Conservation (phyloP, 2,888 invertebrate species). For the Eristalis intricaria region DNA sequence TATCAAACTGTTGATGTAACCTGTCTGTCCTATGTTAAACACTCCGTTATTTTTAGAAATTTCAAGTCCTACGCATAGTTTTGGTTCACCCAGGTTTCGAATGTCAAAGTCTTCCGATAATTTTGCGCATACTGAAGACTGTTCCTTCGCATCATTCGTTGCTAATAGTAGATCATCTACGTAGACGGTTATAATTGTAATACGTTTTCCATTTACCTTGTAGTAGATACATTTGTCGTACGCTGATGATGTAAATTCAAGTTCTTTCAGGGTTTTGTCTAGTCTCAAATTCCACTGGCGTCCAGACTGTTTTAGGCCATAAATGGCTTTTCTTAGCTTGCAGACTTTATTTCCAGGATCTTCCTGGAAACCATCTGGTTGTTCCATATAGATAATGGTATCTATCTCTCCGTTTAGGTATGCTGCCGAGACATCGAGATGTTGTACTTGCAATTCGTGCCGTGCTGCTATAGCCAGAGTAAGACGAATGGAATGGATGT, state of each 20-base stretch:
- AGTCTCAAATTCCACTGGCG: slow-evolving; percentile 29
- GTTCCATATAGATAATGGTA: too few species aligned
- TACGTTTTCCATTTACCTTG: background rate
- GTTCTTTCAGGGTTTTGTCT: slow-evolving; percentile 21
- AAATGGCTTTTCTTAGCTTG: slow-evolving; percentile 19
- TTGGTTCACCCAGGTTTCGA: slow-evolving; percentile 38
- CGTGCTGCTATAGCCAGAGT: too few species aligned
- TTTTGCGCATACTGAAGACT: background rate
- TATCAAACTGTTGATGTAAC: slow-evolving; percentile 42
- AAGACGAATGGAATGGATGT: too few species aligned
- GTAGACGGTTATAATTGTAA: background rate
- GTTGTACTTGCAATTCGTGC: too few species aligned
- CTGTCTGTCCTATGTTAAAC: slow-evolving; percentile 16
- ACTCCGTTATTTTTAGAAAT: slow-evolving; percentile 24
- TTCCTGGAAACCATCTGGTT: slow-evolving; percentile 13
- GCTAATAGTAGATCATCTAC: background rate
- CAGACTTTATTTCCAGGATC: slow-evolving; percentile 20
- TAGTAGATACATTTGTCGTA: slow-evolving; percentile 27
- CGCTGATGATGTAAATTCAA: background rate
- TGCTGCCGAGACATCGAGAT: too few species aligned
- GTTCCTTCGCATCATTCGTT: slow-evolving; percentile 1
- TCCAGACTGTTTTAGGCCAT: slow-evolving; percentile 32
- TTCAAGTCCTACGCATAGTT: slow-evolving; percentile 35
- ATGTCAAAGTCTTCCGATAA: slow-evolving; percentile 32
- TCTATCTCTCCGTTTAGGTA: too few species aligned